These are phyloP conservation scores for Sycophaga agraensis DNA, from an alignment of 1,140 invertebrate genomes.

Conservation along the genomic window DNA sequence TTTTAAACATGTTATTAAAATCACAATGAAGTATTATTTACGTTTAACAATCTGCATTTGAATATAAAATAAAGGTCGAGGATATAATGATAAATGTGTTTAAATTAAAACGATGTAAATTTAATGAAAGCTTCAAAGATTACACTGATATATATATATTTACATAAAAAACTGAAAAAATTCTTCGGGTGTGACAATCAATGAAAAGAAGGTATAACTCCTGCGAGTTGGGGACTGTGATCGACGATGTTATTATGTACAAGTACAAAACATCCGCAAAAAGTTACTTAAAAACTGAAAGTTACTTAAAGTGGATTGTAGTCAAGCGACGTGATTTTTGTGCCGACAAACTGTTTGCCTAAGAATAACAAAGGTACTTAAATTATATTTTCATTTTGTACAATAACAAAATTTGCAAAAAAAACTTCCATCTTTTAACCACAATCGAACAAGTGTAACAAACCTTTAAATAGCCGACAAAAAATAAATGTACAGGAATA, in stretches of 20 bases:
- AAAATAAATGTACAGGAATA: constrained; percentile 6
- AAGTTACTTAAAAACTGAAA: constrained; percentile 22
- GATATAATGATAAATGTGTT: not conserved
- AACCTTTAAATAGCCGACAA: not conserved
- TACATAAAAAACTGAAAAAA: constrained; percentile 28
- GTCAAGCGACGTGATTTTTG: constrained; percentile 18
- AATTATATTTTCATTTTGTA: constrained; percentile 14
- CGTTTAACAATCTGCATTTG: not conserved
- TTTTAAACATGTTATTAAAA: too few species aligned
- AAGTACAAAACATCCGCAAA: constrained; percentile 28
- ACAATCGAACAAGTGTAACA: not conserved
- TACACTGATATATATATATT: constrained; percentile 33
- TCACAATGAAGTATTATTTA: too few species aligned
- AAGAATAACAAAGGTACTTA: constrained; percentile 11
- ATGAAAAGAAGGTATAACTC: constrained; percentile 26
- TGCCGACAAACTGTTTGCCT: constrained; percentile 3
- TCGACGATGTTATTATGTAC: constrained; percentile 26
- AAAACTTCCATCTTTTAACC: not conserved
- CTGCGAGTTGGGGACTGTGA: constrained; percentile 28
- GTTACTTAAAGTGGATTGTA: constrained; percentile 14
- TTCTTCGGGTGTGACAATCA: constrained; percentile 21
- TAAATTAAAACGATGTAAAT: constrained; percentile 39
- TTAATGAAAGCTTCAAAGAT: constrained; percentile 39
- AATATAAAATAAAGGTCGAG: not conserved
- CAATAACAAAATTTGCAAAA: constrained; percentile 21